Conservation (phyloP, 2,113 vertebrate species). For the Rattus rattus region DNA sequence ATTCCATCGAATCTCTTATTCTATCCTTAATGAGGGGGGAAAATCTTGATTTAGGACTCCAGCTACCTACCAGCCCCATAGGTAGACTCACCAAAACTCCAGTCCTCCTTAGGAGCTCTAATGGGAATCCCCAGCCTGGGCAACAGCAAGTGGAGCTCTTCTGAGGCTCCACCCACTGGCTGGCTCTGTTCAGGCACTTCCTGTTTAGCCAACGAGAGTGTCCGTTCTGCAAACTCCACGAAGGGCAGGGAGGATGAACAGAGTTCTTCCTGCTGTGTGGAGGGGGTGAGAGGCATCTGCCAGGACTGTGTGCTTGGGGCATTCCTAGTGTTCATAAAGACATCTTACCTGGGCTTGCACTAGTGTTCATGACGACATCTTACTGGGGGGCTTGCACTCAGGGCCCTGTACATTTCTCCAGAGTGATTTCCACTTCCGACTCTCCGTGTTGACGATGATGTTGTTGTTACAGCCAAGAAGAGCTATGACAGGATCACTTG, state of each 20-base stretch:
- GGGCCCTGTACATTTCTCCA: conserved; percentile 63
- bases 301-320: conserved; percentile 34
- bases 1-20: neutral
- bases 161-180: neutral
- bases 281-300: conserved; percentile 69
- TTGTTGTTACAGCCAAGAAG: conserved; percentile 72
- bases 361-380: no score
- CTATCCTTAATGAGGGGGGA: neutral
- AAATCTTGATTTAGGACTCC: conserved; percentile 6
- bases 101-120: neutral
- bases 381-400: conserved; percentile 48
- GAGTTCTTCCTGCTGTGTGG: conserved; percentile 56
- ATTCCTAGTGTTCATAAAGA: conserved; percentile 72
- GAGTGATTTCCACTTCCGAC: conserved; percentile 80
- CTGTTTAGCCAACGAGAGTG: neutral
- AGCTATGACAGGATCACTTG: conserved; percentile 61
- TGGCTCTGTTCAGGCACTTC: neutral
- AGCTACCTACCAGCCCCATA: neutral
- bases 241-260: conserved; percentile 60
- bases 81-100: neutral
- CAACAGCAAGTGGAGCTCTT: conserved; percentile 2
- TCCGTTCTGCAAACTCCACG: conserved; percentile 45
- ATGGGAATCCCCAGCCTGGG: neutral
- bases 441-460: conserved; percentile 50
- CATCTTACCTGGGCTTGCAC: neutral